Percentiles rank a stretch among this genome's conserved stretches.
phyloP scores from a whole-genome alignment of 2,797 vertebrate species.

The Lagocephalus sceleratus region DNA sequence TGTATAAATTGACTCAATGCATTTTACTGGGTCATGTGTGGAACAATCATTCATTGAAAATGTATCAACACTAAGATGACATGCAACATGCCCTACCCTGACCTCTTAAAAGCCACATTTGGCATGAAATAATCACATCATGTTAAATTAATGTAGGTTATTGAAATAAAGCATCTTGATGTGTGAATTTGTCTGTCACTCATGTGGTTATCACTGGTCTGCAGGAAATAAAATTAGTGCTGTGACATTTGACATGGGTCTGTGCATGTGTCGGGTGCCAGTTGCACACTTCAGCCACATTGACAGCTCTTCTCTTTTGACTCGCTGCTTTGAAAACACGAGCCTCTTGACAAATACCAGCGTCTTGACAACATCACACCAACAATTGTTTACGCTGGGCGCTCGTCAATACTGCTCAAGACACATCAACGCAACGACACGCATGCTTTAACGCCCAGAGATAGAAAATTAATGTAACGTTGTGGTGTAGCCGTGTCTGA shows the following conservation, averaged over 20 bases:
- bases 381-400: constrained; percentile 15
- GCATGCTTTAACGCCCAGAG: constrained; percentile 1
- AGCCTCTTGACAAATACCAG: constrained; percentile 55
- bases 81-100: constrained; percentile 4
- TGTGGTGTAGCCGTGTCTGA: constrained; percentile 12
- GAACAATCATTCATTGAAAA: constrained; percentile 34
- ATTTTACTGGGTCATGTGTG: constrained; percentile 42
- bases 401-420: constrained; percentile 29
- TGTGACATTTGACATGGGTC: constrained; percentile 77
- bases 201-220: constrained; percentile 63
- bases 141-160: constrained; percentile 18
- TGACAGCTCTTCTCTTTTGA: constrained; percentile 63
- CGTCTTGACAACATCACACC: constrained; percentile 43
- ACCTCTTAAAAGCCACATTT: constrained; percentile 27
- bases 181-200: constrained; percentile 52
- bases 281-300: constrained; percentile 53
- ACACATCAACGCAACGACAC: constrained; percentile 12
- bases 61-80: constrained; percentile 45
- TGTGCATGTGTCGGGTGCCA: constrained; percentile 54
- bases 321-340: constrained; percentile 53
- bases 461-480: constrained; percentile 22
- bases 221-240: constrained; percentile 72
- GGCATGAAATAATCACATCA: constrained; percentile 55
- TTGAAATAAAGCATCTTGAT: constrained; percentile 37
- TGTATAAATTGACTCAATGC: background rate